Percentiles rank a stretch among this genome's conserved stretches.
Conservation (phyloP, 2,888 invertebrate species). For the Nomada goodeniana region DNA sequence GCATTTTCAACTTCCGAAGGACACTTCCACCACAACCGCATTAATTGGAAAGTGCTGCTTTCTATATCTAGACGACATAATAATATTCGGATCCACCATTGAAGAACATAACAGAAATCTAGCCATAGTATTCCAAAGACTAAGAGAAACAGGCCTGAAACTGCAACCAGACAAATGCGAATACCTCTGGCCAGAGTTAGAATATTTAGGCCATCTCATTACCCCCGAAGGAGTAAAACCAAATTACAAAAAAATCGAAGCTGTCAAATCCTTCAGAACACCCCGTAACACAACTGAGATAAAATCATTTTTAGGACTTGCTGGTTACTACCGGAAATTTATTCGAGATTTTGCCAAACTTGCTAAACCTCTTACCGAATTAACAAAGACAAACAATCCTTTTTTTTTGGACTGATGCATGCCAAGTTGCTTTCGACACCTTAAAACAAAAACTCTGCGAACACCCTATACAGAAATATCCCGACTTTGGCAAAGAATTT, state of each 20-base stretch:
- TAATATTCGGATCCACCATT: constrained; percentile 2
- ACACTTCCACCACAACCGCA: constrained; percentile 16
- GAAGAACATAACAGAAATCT: constrained; percentile 22
- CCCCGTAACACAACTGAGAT: background rate
- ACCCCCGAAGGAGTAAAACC: background rate
- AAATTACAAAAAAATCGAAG: background rate
- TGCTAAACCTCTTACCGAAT: too few relatives aligned
- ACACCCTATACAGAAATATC: background rate
- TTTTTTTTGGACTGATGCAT: background rate
- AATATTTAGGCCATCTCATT: background rate
- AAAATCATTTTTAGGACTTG: background rate
- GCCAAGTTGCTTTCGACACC: background rate
- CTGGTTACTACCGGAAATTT: background rate
- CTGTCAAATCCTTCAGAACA: background rate
- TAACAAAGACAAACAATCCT: too few relatives aligned
- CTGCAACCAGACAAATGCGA: too few relatives aligned
- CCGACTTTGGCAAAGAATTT: background rate
- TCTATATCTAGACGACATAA: constrained; percentile 27
- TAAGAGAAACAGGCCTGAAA: background rate
- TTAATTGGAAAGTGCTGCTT: constrained; percentile 19
- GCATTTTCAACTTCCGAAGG: constrained; percentile 23
- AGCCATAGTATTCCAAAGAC: background rate
- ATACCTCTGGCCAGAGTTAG: too few relatives aligned
- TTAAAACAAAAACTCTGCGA: background rate
- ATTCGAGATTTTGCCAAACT: too few relatives aligned